These are phyloP conservation scores for Oikopleura vanhoeffeni DNA, from an alignment of 23 tunicate species.

Conservation along the genomic window DNA sequence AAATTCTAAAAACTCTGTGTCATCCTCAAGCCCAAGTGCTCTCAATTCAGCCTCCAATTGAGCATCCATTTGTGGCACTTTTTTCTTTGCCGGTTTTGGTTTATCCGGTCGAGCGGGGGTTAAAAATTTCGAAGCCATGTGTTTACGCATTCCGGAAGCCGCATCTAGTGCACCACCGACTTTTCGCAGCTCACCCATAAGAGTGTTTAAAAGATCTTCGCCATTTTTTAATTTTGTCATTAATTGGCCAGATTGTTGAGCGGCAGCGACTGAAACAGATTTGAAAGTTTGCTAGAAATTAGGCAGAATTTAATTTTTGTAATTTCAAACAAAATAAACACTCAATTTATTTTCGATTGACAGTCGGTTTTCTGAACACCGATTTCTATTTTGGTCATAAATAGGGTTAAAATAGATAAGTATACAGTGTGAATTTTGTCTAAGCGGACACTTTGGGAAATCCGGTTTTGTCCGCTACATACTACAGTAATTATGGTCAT, in stretches of 20 bases:
- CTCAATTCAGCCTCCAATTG: background rate
- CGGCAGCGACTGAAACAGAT: background rate
- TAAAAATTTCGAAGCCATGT: background rate
- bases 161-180: background rate
- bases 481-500: too few relatives aligned
- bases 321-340: too few relatives aligned
- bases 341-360: too few relatives aligned
- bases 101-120: background rate
- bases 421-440: too few relatives aligned
- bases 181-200: background rate
- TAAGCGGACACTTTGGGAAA: too few relatives aligned
- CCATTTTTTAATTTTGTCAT: background rate
- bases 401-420: too few relatives aligned
- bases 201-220: background rate
- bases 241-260: background rate
- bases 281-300: too few relatives aligned
- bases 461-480: too few relatives aligned
- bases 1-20: background rate
- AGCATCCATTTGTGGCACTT: background rate
- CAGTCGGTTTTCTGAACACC: too few relatives aligned
- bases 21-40: constrained; percentile 13
- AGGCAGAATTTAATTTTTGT: too few relatives aligned
- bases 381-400: too few relatives aligned
- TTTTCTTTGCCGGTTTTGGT: background rate
- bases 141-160: background rate